Evolutionary conservation across 2,888 invertebrate genomes (phyloP).

Genomic region (Cheilosia vernalis): DNA sequence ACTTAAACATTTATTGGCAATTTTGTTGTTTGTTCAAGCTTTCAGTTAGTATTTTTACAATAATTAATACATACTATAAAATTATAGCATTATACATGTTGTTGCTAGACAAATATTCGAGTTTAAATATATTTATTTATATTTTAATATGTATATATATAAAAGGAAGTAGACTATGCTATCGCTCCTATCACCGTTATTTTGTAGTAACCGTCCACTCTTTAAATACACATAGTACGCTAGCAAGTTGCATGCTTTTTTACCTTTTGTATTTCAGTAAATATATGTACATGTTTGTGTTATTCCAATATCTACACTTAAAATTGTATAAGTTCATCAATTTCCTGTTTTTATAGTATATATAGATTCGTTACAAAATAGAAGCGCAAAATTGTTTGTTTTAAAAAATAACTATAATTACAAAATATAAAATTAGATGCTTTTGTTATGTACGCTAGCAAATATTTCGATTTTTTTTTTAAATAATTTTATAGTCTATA

Average conservation of each 20-base stretch:
- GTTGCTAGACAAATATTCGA: slow-evolving; percentile 61
- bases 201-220: slow-evolving; percentile 59
- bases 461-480: slow-evolving; percentile 32
- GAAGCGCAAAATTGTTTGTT: slow-evolving; percentile 38
- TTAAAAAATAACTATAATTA: slow-evolving; percentile 37
- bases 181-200: slow-evolving; percentile 67
- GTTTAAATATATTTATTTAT: slow-evolving; percentile 57
- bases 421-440: slow-evolving; percentile 51
- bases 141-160: slow-evolving; percentile 55
- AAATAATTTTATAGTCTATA: slow-evolving; percentile 25
- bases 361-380: slow-evolving; percentile 48
- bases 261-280: slow-evolving; percentile 34
- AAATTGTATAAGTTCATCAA: slow-evolving; percentile 46
- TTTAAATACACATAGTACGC: slow-evolving; percentile 49
- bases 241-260: slow-evolving; percentile 36
- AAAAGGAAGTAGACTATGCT: slow-evolving; percentile 68
- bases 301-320: slow-evolving; percentile 56
- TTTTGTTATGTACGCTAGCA: slow-evolving; percentile 19
- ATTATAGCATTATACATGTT: slow-evolving; percentile 47
- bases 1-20: slow-evolving; percentile 74
- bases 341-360: slow-evolving; percentile 26
- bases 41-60: slow-evolving; percentile 38
- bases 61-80: slow-evolving; percentile 52
- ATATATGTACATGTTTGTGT: slow-evolving; percentile 59
- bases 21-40: slow-evolving; percentile 51